Base-by-base conservation (phyloP, 2,113 vertebrate genomes). In the Scartelaos histophorus region DNA sequence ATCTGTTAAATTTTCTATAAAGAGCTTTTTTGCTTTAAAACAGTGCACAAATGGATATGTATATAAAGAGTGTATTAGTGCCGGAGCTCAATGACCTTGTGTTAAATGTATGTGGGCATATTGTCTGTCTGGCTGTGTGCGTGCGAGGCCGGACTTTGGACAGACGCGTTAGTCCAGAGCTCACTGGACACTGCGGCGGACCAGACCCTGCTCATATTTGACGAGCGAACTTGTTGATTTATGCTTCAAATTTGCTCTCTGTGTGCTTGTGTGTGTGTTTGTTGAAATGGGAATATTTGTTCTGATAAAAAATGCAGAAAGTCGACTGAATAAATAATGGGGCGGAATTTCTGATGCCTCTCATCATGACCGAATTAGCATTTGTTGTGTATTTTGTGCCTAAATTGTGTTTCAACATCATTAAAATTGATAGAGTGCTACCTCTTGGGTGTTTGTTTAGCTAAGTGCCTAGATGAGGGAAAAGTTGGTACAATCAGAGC, bases 281-380 rank as follows among this genome's bases (percentile, higher is more conserved):
- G 89, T 89, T 89, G 90, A 92, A 94, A 92, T 89, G 89, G 90
- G 91, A 91, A 92, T 89, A 92, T 93, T 94, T 93, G 92, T 93
- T 92, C 89, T 91, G 90, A 92, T 93, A 89, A 93, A 94, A 93
- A 92, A 94, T 94, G 91, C 90, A 93, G 90, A 91, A 91, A 92
- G 87, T 90, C 88, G 82, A 89, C 87, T 90, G 90, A 92, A 93
- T 92, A 93, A 93, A 92, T 91, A 92, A 90, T 91, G 85, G 58
- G 90, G 87, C 88, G 79, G 89, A 90, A 91, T 91, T 91, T 90
- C 86, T 92, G 88, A 88, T 89, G 87, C 84, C 81, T 88, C 89
- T 91, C 89, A 90, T 92, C 91, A 93, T 89, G 82, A 85, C 84
- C 84, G 88, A 91, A 93, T 93, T 91, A 93, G 91, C 90, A 92